These are phyloP conservation scores for Cryptocephalus moraei DNA, from an alignment of 2,888 invertebrate species.

Conservation along the genomic window DNA sequence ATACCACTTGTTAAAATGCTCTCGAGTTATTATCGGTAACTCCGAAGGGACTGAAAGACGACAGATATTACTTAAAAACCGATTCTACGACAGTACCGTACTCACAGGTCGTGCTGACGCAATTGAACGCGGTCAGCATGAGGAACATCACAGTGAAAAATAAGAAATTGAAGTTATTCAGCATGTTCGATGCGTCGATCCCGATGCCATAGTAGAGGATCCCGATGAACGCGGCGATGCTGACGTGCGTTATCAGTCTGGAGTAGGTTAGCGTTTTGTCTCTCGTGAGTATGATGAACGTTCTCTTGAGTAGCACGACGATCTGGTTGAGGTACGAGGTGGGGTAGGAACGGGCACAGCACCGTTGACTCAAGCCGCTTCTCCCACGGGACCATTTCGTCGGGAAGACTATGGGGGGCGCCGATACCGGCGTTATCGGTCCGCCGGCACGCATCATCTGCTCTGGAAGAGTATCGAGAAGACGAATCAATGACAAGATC, in stretches of 20 bases:
- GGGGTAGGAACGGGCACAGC: conserved; percentile 38
- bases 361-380: conserved; percentile 8
- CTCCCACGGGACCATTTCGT: conserved; percentile 9
- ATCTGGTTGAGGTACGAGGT: conserved; percentile 50
- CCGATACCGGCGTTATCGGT: conserved; percentile 43
- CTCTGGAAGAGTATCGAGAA: conserved; percentile 31
- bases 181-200: conserved; percentile 69
- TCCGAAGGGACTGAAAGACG: conserved; percentile 50
- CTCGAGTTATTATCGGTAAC: conserved; percentile 49
- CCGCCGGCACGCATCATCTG: conserved; percentile 41
- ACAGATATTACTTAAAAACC: not conserved
- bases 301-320: conserved; percentile 50
- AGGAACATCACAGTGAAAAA: conserved; percentile 90
- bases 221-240: conserved; percentile 75
- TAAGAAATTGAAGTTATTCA: conserved; percentile 79
- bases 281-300: conserved; percentile 54
- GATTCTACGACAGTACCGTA: conserved; percentile 19
- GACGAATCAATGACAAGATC: not conserved
- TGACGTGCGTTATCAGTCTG: conserved; percentile 66
- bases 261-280: conserved; percentile 66
- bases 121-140: conserved; percentile 89
- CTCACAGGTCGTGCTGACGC: conserved; percentile 85
- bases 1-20: conserved; percentile 62
- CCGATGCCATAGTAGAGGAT: conserved; percentile 77
- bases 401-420: conserved; percentile 32